These are phyloP conservation scores for Caenorhabditis macrosperma DNA, from an alignment of 2,888 invertebrate genomes.

Conservation along the genomic window DNA sequence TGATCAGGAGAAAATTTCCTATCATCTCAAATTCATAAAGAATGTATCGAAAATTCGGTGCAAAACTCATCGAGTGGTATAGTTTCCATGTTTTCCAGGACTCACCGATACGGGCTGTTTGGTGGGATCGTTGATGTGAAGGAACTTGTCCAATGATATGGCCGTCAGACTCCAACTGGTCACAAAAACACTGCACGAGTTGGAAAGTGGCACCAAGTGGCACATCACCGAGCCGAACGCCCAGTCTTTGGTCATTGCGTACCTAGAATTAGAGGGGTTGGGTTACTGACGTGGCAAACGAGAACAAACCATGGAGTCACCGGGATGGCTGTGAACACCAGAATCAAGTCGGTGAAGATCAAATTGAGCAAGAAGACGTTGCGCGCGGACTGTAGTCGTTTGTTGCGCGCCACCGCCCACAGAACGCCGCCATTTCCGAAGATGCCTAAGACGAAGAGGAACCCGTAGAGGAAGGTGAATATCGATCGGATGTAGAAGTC, in stretches of 20 bases:
- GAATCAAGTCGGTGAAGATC: constrained; percentile 78
- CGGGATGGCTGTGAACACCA: constrained; percentile 79
- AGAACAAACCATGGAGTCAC: constrained; percentile 75
- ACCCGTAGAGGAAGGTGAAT: constrained; percentile 75
- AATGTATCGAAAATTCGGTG: too few species aligned
- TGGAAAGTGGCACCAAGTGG: constrained; percentile 77
- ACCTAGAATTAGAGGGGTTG: constrained; percentile 53
- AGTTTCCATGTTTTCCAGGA: too few species aligned
- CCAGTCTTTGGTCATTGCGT: constrained; percentile 79
- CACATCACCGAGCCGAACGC: constrained; percentile 79
- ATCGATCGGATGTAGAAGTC: constrained; percentile 70
- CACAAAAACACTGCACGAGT: constrained; percentile 80
- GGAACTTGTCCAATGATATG: constrained; percentile 79
- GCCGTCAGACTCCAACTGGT: constrained; percentile 79
- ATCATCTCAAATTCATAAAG: too few species aligned
- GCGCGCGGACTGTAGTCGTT: constrained; percentile 78
- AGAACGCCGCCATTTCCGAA: constrained; percentile 79
- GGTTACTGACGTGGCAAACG: neutral
- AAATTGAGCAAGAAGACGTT: constrained; percentile 80
- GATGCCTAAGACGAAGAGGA: constrained; percentile 75
- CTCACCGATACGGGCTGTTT: constrained; percentile 75
- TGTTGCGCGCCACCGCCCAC: constrained; percentile 74
- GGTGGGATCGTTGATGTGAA: constrained; percentile 79
- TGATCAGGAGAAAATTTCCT: too few species aligned
- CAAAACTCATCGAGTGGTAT: too few species aligned